Percentiles rank a stretch among this genome's conserved stretches.
phyloP scores from a whole-genome alignment of 2,888 invertebrate genomes.

The Drosophila prostipennis region DNA sequence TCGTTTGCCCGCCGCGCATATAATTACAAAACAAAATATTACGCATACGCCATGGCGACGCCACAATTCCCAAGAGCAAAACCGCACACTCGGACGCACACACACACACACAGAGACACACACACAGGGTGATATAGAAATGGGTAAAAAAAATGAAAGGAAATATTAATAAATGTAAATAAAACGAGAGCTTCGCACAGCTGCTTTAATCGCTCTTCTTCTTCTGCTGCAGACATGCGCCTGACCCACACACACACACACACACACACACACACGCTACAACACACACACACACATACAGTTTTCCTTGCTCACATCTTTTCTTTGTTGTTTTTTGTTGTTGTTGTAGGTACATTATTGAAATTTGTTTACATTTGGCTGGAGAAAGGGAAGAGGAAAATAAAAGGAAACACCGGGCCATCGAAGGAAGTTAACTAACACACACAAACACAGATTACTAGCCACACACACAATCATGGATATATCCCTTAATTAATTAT shows the following conservation, averaged over 20 bases:
- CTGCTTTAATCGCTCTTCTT: conserved; percentile 37
- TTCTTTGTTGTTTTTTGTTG: conserved; percentile 21
- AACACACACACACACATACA: not conserved
- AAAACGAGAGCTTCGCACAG: conserved; percentile 44
- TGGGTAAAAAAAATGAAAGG: not conserved
- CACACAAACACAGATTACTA: not conserved
- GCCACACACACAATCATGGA: not conserved
- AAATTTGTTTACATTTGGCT: conserved; percentile 48
- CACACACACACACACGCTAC: conserved; percentile 3
- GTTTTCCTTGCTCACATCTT: conserved; percentile 17
- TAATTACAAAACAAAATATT: conserved; percentile 69
- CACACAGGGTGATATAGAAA: not conserved
- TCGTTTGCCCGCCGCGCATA: conserved; percentile 47
- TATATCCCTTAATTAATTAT: not conserved
- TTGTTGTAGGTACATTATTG: conserved; percentile 25
- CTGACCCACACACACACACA: conserved; percentile 28
- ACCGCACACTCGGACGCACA: conserved; percentile 19
- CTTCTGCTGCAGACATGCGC: conserved; percentile 47
- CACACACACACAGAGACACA: conserved; percentile 13
- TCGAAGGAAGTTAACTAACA: conserved; percentile 8
- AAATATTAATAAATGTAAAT: conserved; percentile 44
- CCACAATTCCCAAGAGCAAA: conserved; percentile 49
- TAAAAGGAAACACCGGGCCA: conserved; percentile 20
- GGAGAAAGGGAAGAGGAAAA: conserved; percentile 14
- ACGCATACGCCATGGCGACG: conserved; percentile 65